Evolutionary conservation across 2,888 invertebrate species (phyloP), one percentile per base, ranked within the genome.

Genomic region (Pachliopta kotzebuea): DNA sequence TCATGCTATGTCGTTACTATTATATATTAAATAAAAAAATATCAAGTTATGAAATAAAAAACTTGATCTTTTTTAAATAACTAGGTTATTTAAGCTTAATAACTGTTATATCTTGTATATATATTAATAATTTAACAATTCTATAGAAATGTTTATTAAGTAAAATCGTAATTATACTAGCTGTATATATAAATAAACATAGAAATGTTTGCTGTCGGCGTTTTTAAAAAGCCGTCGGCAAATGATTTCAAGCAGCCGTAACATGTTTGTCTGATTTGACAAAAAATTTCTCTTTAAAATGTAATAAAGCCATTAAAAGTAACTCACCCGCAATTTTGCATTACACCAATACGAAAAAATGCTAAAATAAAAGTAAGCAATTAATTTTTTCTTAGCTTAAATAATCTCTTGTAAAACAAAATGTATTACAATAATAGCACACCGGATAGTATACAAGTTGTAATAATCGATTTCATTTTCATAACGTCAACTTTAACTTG

Each of bases 391-490:
- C 11, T 18, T 17, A 26, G 1, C 17, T 53, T 14, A 37, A 18
- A 45, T 1, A 45, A 18, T n/a, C n/a, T 45, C 45, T 3, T 45
- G 0, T 45, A n/a, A 1, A 45, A 45, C 18, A 45, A 4, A 24
- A 17, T 24, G 18, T 45, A 57, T 45, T 57, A 7, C 24, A 56
- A 60, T 59, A 14, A 59, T 50, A 49, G 29, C 64, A 4, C 7
- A 64, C 64, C 56, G 21, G 26, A 80, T 68, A 68, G 59, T 26
- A 62, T 63, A 63, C 59, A 55, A 1, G 60, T 23, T 26, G 58
- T 53, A 37, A 56, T 9, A 23, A 56, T 0, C 23, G 42, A 18
- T 64, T 56, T 60, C 60, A 55, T 61, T 14, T 24, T 61, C 26
- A 21, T 42, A 1, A 11, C 26, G 17, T 20, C 23, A 23, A 61